Evolutionary conservation across 2,113 vertebrate species (phyloP).

Genomic region (Origma solitaria): DNA sequence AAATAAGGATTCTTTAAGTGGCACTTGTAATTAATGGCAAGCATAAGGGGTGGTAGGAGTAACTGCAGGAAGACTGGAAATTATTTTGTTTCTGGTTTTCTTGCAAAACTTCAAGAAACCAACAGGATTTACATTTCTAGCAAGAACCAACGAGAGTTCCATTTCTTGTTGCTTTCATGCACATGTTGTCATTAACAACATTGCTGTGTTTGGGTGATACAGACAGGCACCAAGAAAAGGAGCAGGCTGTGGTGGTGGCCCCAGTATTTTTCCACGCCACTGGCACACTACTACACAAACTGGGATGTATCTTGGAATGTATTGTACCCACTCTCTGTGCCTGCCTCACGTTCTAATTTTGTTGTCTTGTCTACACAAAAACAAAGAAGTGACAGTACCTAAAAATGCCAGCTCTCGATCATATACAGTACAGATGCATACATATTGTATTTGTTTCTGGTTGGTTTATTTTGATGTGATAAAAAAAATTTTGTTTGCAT

Average conservation of each 20-base stretch:
- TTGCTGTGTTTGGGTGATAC: not conserved
- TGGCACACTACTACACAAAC: not conserved
- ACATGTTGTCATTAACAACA: not conserved
- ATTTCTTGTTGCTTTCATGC: not conserved
- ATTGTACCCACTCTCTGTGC: not conserved
- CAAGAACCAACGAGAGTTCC: not conserved
- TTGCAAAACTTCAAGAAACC: not conserved
- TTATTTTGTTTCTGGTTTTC: not conserved
- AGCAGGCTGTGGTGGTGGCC: not conserved
- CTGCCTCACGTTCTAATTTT: not conserved
- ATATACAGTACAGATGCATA: too few species aligned
- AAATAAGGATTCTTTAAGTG: not conserved
- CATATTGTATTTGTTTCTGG: not conserved
- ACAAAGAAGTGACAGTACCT: not conserved
- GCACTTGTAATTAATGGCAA: not conserved
- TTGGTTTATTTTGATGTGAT: not conserved
- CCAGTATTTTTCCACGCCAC: not conserved
- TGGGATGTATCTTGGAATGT: not conserved
- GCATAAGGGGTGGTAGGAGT: not conserved
- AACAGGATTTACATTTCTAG: not conserved
- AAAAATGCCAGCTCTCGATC: not conserved
- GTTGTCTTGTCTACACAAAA: not conserved
- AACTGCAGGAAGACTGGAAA: not conserved
- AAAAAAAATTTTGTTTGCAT: not conserved
- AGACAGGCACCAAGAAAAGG: not conserved